Evolutionary conservation across 2,797 vertebrate genomes (phyloP).

Genomic region (Hapalemur alaotrensis): DNA sequence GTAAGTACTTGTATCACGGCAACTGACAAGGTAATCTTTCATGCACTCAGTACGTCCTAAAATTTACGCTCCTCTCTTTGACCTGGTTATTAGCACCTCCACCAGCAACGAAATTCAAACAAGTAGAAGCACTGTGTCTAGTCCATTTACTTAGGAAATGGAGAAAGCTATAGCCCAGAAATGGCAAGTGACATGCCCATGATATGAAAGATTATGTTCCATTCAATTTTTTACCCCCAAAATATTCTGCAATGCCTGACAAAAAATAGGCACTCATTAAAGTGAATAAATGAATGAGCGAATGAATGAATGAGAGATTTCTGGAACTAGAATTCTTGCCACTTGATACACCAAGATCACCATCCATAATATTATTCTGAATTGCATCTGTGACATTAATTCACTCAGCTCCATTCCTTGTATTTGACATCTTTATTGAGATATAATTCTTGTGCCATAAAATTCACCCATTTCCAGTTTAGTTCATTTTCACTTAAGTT

Average conservation of each 20-base stretch:
- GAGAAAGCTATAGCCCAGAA: not conserved
- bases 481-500: conserved; percentile 15
- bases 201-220: not conserved
- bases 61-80: not conserved
- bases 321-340: not conserved
- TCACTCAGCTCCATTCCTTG: not conserved
- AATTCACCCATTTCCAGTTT: not conserved
- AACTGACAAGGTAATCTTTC: not conserved
- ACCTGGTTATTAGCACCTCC: not conserved
- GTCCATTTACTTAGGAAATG: not conserved
- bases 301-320: conserved; percentile 28
- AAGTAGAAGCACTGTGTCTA: not conserved
- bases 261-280: not conserved
- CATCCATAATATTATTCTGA: not conserved
- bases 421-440: not conserved
- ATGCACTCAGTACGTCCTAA: not conserved
- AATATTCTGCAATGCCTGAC: not conserved
- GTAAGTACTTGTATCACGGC: not conserved
- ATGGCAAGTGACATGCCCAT: not conserved
- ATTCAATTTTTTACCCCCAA: not conserved
- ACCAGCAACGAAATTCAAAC: not conserved
- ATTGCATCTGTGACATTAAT: not conserved
- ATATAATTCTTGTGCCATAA: not conserved
- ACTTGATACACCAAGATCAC: not conserved
- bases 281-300: not conserved